Conservation (phyloP, 2,888 invertebrate genomes). For the Agrochola lychnidis region DNA sequence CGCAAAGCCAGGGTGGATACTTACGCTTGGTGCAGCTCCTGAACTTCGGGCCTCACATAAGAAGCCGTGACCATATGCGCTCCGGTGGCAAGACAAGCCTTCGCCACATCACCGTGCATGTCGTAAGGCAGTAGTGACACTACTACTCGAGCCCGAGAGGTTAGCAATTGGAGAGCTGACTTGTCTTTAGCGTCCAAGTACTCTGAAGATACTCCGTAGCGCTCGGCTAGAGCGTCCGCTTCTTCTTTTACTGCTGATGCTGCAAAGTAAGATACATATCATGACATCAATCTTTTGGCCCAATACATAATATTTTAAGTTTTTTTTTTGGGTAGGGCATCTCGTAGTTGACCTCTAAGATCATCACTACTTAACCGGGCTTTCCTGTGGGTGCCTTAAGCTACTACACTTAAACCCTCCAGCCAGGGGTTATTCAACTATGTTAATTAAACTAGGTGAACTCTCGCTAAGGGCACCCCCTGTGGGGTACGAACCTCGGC, state of each 20-base stretch:
- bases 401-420: too few species aligned
- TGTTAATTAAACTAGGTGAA: too few species aligned
- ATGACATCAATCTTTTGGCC: background rate
- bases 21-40: conserved; percentile 94
- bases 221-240: conserved; percentile 95
- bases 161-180: conserved; percentile 92
- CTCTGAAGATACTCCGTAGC: conserved; percentile 94
- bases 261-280: conserved; percentile 65
- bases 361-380: too few species aligned
- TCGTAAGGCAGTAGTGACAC: conserved; percentile 97
- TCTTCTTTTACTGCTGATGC: conserved; percentile 96
- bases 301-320: too few species aligned
- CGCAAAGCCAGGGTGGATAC: conserved; percentile 63
- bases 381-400: too few species aligned
- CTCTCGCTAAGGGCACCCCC: too few species aligned
- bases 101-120: conserved; percentile 96
- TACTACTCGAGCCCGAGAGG: conserved; percentile 94
- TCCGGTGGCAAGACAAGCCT: conserved; percentile 95
- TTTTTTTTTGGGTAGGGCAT: too few species aligned
- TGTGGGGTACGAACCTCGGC: too few species aligned
- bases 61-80: conserved; percentile 99
- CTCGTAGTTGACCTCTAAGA: too few species aligned
- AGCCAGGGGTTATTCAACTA: too few species aligned
- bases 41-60: conserved; percentile 96
- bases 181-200: conserved; percentile 95